These are phyloP conservation scores for Campoletis sonorensis DNA, from an alignment of 1,140 invertebrate species.

Conservation along the genomic window DNA sequence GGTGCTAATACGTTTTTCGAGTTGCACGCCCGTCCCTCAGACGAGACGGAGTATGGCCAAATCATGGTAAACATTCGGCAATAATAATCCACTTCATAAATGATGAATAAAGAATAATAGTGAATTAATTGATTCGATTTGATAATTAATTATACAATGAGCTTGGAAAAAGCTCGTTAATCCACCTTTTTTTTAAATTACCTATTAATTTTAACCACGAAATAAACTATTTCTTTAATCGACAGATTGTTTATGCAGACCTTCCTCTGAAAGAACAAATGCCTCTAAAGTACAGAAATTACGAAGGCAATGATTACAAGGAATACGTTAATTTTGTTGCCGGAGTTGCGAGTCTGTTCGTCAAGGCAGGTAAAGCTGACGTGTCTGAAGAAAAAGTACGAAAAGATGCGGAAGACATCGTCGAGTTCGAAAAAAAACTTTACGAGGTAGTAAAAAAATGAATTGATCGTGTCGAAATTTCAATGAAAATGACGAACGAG, in stretches of 20 bases:
- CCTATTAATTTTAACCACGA: too few species aligned
- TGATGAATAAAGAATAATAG: too few species aligned
- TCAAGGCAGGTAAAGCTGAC: constrained; percentile 38
- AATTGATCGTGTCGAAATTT: too few species aligned
- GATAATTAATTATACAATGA: too few species aligned
- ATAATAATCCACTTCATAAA: too few species aligned
- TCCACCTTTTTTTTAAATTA: too few species aligned
- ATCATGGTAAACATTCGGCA: too few species aligned
- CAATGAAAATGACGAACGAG: too few species aligned
- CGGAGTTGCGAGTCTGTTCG: constrained; percentile 28
- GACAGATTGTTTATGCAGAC: neutral
- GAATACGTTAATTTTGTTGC: constrained; percentile 31
- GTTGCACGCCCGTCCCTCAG: neutral
- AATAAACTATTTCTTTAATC: neutral
- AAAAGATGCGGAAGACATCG: constrained; percentile 36
- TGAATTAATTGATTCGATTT: too few species aligned
- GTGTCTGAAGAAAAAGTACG: constrained; percentile 30
- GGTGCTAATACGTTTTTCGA: constrained; percentile 52
- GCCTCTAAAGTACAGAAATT: constrained; percentile 46
- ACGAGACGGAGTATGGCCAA: too few species aligned
- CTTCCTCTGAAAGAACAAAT: constrained; percentile 28
- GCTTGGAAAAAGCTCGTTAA: too few species aligned
- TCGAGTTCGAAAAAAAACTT: constrained; percentile 50
- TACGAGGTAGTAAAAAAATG: constrained; percentile 10
- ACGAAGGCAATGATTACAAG: constrained; percentile 34